These are phyloP conservation scores for Solenopsis fugax DNA, from an alignment of 1,140 invertebrate species.

Conservation along the genomic window DNA sequence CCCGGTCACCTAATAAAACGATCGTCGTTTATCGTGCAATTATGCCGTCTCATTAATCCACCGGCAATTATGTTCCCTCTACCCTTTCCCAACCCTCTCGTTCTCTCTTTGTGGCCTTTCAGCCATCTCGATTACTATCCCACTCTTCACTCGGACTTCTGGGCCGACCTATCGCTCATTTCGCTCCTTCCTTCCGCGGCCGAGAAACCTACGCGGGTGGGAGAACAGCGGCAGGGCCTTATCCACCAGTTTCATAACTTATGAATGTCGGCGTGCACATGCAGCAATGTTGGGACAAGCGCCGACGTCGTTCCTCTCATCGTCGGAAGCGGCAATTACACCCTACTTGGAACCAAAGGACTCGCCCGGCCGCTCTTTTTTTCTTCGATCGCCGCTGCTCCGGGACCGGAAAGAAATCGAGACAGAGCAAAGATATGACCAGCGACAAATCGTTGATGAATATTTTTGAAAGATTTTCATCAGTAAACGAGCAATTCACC, in stretches of 20 bases:
- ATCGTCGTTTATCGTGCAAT: conserved; percentile 86
- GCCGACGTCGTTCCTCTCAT: conserved; percentile 54
- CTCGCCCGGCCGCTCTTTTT: conserved; percentile 44
- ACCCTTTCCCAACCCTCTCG: conserved; percentile 28
- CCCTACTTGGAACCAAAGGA: conserved; percentile 74
- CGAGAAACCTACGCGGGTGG: conserved; percentile 49
- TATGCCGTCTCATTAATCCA: conserved; percentile 87
- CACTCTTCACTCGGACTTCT: conserved; percentile 65
- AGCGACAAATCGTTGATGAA: conserved; percentile 11
- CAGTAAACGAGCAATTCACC: neutral
- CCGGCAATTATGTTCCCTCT: conserved; percentile 80
- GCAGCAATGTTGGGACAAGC: conserved; percentile 80
- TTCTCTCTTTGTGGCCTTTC: conserved; percentile 40
- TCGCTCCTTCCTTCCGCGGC: conserved; percentile 47
- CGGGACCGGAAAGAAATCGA: conserved; percentile 55
- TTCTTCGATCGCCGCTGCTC: neutral
- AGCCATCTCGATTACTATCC: conserved; percentile 28
- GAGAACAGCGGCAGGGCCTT: conserved; percentile 66
- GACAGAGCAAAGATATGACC: neutral
- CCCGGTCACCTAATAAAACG: conserved; percentile 83
- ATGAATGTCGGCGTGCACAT: conserved; percentile 79
- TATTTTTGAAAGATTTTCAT: conserved; percentile 26
- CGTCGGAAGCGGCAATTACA: conserved; percentile 74
- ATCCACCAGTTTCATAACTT: conserved; percentile 82
- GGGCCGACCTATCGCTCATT: conserved; percentile 44